Evolutionary conservation across 2,113 vertebrate genomes (phyloP), one percentile per base, ranked within the genome.

Genomic region (Heterochromis multidens): DNA sequence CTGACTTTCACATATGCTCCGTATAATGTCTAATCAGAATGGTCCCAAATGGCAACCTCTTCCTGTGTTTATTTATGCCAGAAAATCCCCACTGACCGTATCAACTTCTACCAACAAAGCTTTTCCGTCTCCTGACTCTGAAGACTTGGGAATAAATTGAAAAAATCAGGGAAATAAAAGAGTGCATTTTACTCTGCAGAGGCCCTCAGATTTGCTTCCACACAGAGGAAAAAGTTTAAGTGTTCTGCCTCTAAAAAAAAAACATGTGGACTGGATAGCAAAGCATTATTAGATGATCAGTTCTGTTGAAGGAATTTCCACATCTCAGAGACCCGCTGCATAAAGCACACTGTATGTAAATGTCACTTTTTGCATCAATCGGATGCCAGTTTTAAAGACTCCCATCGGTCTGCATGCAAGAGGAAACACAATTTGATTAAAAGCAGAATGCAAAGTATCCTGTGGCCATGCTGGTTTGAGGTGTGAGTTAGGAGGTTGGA

Each of bases 11-110:
- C 88, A 90, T 93, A 88, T 54, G 62, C 79, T 54, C 6, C 9
- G 27, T 87, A 74, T 87, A 81, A 74, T 43, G 78, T 84, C 76
- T 89, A 90, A 95, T 95, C 82, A 90, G 85, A 93, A 67, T 17
- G 35, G 27, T 83, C 87, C 85, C 56, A 43, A 92, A 85, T 77
- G 88, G 81, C 72, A n/a, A 86, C 83, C 78, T 88, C 88, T 95
- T 95, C 95, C 94, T 93, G 95, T 95, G 94, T 95, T 95, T 95
- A 95, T 95, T 95, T 92, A 84, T 70, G 56, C 63, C 87, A 85
- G 60, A 91, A 84, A 94, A 90, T 87, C 93, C 87, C 92, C 77
- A 52, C 72, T 83, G 91, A 88, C 88, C 89, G 76, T 49, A 83
- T 81, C 62, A 88, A 82, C 65, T 89, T 82, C 17, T 80, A 83